These are phyloP conservation scores for Eulimnadia texana DNA, from an alignment of 1,140 invertebrate genomes.

Conservation along the genomic window DNA sequence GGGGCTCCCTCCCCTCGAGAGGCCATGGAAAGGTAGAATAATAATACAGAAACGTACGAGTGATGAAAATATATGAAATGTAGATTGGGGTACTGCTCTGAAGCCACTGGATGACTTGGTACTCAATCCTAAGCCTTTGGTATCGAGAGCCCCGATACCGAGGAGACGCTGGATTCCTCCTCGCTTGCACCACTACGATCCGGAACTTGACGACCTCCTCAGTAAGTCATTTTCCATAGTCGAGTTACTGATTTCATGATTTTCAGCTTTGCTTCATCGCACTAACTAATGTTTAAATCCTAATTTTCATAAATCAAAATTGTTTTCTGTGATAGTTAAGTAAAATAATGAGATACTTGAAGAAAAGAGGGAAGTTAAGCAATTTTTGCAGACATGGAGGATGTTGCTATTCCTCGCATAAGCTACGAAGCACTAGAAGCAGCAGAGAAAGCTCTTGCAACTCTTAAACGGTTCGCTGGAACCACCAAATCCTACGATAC, in stretches of 20 bases:
- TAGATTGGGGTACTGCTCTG: conserved; percentile 5
- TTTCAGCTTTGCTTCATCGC: too few relatives aligned
- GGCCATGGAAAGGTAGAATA: background rate
- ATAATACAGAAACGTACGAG: background rate
- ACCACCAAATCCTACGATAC: conserved; percentile 1
- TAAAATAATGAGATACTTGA: too few relatives aligned
- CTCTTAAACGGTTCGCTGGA: background rate
- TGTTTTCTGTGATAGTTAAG: too few relatives aligned
- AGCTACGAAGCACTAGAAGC: background rate
- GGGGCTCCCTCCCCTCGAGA: background rate
- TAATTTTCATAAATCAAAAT: too few relatives aligned
- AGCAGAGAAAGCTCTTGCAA: background rate
- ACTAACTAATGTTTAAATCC: too few relatives aligned
- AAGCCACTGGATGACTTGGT: conserved; percentile 9
- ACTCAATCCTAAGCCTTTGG: background rate
- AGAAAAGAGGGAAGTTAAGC: background rate
- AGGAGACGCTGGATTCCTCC: background rate
- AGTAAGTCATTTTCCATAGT: conserved; percentile 1
- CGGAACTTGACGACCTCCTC: conserved; percentile 7
- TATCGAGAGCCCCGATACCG: background rate
- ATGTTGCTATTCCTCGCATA: background rate
- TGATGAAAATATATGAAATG: background rate
- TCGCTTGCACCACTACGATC: background rate
- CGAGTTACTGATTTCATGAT: too few relatives aligned
- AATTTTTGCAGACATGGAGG: background rate